Conservation (phyloP, 2,797 vertebrate species). For the Platalea minor region DNA sequence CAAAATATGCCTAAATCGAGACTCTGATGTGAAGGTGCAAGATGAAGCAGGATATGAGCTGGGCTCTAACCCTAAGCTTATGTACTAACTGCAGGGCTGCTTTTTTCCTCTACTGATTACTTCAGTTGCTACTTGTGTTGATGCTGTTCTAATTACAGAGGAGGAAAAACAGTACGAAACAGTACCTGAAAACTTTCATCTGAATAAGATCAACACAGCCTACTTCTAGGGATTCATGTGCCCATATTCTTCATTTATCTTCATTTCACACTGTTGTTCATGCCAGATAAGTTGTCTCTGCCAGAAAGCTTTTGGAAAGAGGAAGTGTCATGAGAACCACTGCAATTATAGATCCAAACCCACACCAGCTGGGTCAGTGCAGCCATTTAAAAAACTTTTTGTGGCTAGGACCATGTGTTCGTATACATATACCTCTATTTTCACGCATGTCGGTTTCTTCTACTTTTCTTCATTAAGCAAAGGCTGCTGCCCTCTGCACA, state of each 20-base stretch:
- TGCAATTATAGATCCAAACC: constrained; percentile 36
- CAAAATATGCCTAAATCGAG: neutral
- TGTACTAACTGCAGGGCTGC: fast-evolving
- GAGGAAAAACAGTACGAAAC: constrained; percentile 7
- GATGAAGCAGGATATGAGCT: neutral
- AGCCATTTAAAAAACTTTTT: neutral
- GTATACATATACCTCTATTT: neutral
- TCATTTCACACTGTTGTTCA: neutral
- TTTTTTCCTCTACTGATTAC: neutral
- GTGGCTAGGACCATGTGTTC: neutral
- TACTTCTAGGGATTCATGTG: neutral
- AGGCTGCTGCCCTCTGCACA: neutral
- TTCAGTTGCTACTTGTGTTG: neutral
- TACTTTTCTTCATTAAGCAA: neutral
- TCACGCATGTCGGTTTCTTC: neutral
- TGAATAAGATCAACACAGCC: neutral
- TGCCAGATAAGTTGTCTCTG: constrained; percentile 15
- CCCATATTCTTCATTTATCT: constrained; percentile 37
- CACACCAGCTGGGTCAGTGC: constrained; percentile 23
- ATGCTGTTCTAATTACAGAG: neutral
- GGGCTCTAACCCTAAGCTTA: neutral
- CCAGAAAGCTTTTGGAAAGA: constrained; percentile 55
- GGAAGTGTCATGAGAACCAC: constrained; percentile 37
- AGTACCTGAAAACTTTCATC: neutral
- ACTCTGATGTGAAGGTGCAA: neutral